Base-by-base conservation (phyloP, 2,888 invertebrate genomes). In the Andrena dorsata region DNA sequence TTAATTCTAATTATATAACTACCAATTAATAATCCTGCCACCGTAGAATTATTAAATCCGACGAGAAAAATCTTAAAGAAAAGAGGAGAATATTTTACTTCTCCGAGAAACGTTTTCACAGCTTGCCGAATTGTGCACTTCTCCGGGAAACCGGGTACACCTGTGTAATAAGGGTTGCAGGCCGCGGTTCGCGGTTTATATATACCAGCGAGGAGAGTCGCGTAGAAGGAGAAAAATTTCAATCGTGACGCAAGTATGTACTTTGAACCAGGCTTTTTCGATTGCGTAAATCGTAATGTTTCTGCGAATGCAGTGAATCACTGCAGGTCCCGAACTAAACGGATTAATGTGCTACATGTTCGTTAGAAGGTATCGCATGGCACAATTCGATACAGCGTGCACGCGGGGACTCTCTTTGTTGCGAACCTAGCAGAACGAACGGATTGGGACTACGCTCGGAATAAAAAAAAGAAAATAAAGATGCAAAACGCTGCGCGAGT, bases 291-390 rank as follows among this genome's bases (percentile, higher is more conserved):
- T 1, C 49, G n/a, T 28, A 20, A 32, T 6, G 16, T 63, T 60
- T 28, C 32, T 16, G 4, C 23, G 20, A 26, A 66, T 51, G 49
- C 60, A 49, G 28, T 60, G 66, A 75, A 51, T 63, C 61, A 68
- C 10, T 7, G 53, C 30, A 8, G 41, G 41, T 10, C 23, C n/a
- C 23, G 8, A 30, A 2, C 23, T 60, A 35, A 47, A 20, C 35
- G 51, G 49, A 61, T 72, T 66, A 66, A 71, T 6, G 10, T 20
- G 23, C 51, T 5, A 2, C n/a, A 23, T 63, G 28, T 47, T 26
- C 7, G 23, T 13, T n/a, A n/a, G 30, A 16, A 28, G 13, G 32
- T 32, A 47, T 64, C 56, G 49, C 7, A 13, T 61, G 60, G n/a
- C 5, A 58, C 20, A 30, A 41, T 65, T 28, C 28, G 10, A 71